These are phyloP conservation scores for Melanitta fusca DNA, from an alignment of 2,797 vertebrate genomes.

Conservation along the genomic window DNA sequence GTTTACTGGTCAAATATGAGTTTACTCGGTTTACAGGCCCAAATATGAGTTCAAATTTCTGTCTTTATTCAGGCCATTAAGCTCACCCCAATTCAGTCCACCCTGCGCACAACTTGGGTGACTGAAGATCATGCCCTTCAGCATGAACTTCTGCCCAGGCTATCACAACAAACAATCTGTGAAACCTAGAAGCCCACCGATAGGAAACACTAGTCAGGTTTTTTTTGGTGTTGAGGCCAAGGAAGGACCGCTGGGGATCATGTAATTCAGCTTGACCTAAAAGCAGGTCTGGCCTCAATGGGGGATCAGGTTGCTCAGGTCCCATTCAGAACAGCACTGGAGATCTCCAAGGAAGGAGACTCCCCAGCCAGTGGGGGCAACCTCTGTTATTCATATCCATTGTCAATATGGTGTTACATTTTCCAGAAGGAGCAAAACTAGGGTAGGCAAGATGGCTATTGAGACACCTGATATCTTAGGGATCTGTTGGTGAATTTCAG, in stretches of 20 bases:
- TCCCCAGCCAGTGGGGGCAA: neutral
- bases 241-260: neutral
- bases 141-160: neutral
- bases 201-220: neutral
- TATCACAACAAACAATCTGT: accelerated
- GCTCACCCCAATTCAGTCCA: neutral
- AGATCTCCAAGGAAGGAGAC: neutral
- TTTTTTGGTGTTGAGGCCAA: neutral
- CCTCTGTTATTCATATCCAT: neutral
- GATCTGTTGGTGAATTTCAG: neutral
- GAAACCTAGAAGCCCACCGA: neutral
- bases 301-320: neutral
- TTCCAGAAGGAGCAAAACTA: neutral
- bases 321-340: neutral
- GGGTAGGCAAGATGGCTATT: neutral
- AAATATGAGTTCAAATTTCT: neutral
- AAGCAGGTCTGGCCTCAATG: neutral
- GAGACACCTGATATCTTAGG: neutral
- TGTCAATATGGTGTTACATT: neutral
- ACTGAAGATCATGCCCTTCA: neutral
- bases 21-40: neutral
- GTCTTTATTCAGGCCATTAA: neutral
- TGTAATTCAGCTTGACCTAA: neutral
- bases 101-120: accelerated
- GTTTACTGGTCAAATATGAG: neutral